phyloP scores from a whole-genome alignment of 2,888 invertebrate genomes.

The Gnatocerus cornutus region DNA sequence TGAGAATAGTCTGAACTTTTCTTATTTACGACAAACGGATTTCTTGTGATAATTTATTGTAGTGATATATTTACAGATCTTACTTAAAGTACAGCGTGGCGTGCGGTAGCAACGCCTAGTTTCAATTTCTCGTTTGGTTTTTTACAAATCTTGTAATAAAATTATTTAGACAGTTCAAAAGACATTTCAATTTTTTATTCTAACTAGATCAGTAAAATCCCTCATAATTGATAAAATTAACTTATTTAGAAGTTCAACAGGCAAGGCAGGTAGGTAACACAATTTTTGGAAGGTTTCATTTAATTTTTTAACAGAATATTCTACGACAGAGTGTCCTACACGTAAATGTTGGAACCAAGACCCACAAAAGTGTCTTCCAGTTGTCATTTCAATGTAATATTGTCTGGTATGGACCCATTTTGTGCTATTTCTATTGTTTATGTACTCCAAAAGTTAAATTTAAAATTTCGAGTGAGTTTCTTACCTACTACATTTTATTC shows the following conservation, averaged over 20 bases:
- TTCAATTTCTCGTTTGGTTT: conserved; percentile 13
- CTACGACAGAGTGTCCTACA: neutral
- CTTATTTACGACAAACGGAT: conserved; percentile 40
- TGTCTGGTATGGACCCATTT: too few species aligned
- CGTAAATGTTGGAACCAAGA: neutral
- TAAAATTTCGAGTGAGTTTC: too few species aligned
- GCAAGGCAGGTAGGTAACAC: conserved; percentile 17
- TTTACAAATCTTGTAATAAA: conserved; percentile 33
- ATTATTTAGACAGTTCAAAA: conserved; percentile 19
- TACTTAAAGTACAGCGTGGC: conserved; percentile 17
- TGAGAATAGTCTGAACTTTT: conserved; percentile 27
- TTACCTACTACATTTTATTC: too few species aligned
- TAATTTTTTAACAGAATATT: neutral
- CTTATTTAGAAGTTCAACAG: conserved; percentile 25
- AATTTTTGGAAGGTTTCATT: conserved; percentile 6
- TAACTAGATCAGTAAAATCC: conserved; percentile 31
- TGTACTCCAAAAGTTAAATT: too few species aligned
- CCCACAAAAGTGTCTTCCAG: too few species aligned
- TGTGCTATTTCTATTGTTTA: too few species aligned
- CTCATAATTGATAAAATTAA: conserved; percentile 26
- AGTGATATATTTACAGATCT: conserved; percentile 30
- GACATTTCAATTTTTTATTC: conserved; percentile 38
- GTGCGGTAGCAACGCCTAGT: conserved; percentile 14
- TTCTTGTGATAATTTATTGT: conserved; percentile 33
- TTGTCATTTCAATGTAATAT: too few species aligned